Conservation (phyloP, 2,888 invertebrate genomes). For the Drosophila affinis region DNA sequence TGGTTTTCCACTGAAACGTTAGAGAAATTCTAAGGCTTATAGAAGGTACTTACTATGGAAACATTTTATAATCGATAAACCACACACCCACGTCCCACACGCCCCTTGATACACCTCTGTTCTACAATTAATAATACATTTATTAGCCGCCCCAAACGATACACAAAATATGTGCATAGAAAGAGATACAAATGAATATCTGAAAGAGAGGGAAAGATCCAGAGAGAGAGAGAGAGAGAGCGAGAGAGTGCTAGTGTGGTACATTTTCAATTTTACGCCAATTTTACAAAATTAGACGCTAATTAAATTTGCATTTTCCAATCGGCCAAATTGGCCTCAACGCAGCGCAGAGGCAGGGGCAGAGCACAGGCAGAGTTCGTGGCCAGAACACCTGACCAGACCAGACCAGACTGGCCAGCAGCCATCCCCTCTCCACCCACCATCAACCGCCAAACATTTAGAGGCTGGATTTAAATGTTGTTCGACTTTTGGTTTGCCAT, state of each 20-base stretch:
- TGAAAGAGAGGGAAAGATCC: not conserved
- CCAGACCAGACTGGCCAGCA: too few relatives aligned
- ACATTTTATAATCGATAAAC: not conserved
- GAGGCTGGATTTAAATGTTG: constrained; percentile 28
- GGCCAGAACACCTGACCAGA: constrained; percentile 14
- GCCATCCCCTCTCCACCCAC: too few relatives aligned
- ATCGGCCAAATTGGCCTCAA: constrained; percentile 22
- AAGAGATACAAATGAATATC: too few relatives aligned
- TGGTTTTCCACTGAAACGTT: not conserved
- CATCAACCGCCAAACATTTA: constrained; percentile 32
- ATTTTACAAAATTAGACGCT: constrained; percentile 51
- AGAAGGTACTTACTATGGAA: not conserved
- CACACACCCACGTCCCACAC: too few relatives aligned
- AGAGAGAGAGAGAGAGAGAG: not conserved
- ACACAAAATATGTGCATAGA: too few relatives aligned
- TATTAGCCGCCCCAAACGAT: not conserved
- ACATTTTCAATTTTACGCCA: constrained; percentile 55
- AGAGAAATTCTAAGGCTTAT: not conserved
- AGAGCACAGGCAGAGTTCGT: not conserved
- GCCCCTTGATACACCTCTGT: too few relatives aligned
- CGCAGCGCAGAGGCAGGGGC: not conserved
- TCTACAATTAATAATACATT: not conserved
- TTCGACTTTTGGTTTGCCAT: constrained; percentile 40
- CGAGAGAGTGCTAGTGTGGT: constrained; percentile 7
- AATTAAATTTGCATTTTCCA: constrained; percentile 49